Evolutionary conservation across 2,113 vertebrate species (phyloP).

Genomic region (Xiphophorus hellerii): DNA sequence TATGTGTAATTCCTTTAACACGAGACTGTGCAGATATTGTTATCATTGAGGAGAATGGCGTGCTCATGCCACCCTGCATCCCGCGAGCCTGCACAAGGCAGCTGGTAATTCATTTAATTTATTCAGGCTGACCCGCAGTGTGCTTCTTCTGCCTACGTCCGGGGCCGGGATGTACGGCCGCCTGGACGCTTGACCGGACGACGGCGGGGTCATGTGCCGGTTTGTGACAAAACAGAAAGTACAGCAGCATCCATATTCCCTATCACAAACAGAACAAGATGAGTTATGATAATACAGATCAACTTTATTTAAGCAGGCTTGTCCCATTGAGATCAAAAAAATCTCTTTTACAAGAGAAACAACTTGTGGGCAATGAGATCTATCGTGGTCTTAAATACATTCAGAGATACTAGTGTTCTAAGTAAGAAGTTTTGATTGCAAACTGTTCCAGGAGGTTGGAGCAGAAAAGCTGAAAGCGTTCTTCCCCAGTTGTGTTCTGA

Average conservation of each 20-base stretch:
- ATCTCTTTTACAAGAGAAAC: too few relatives aligned
- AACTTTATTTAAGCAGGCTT: too few relatives aligned
- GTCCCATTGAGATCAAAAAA: too few relatives aligned
- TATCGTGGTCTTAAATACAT: too few relatives aligned
- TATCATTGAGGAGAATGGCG: slow-evolving; percentile 72
- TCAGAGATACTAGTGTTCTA: too few relatives aligned
- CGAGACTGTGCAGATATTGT: slow-evolving; percentile 67
- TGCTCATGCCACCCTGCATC: slow-evolving; percentile 74
- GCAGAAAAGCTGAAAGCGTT: too few relatives aligned
- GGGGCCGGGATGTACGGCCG: slow-evolving; percentile 42
- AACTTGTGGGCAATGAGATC: too few relatives aligned
- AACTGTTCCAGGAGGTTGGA: too few relatives aligned
- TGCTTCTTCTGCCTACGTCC: slow-evolving; percentile 22
- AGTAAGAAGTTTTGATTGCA: too few relatives aligned
- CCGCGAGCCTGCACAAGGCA: slow-evolving; percentile 53
- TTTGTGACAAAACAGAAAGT: slow-evolving; percentile 12
- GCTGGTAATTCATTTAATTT: slow-evolving; percentile 80
- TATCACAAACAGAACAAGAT: slow-evolving; percentile 32
- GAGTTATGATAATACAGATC: neutral
- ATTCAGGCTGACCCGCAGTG: slow-evolving; percentile 53
- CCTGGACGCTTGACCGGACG: slow-evolving; percentile 47
- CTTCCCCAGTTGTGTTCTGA: too few relatives aligned
- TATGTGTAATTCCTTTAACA: slow-evolving; percentile 82
- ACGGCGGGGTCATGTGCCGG: slow-evolving; percentile 39
- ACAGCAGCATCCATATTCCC: slow-evolving; percentile 10